Conservation (phyloP, 2,797 vertebrate species). For the Gastrophryne carolinensis region DNA sequence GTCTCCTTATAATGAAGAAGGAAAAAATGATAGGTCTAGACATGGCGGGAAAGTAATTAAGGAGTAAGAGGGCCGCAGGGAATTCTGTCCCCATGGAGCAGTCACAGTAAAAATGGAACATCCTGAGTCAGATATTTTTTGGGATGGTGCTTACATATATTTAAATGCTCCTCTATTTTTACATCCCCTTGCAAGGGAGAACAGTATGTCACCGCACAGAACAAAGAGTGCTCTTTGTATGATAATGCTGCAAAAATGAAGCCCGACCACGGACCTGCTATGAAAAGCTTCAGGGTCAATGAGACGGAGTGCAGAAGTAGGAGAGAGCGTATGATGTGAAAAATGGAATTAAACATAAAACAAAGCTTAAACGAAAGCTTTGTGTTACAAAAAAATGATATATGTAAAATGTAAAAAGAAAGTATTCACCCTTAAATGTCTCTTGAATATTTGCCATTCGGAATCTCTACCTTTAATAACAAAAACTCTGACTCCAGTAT, state of each 20-base stretch:
- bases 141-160: not conserved
- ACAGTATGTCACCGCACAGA: not conserved
- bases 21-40: conserved; percentile 34
- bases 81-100: conserved; percentile 26
- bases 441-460: no score
- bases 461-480: no score
- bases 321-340: not conserved
- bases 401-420: no score
- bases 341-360: not conserved
- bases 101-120: conserved; percentile 30
- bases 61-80: conserved; percentile 36
- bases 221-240: not conserved
- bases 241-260: not conserved
- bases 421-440: no score
- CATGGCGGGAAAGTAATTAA: conserved; percentile 46
- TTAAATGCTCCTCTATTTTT: conserved; percentile 7
- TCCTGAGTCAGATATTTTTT: conserved; percentile 35
- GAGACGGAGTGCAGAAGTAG: not conserved
- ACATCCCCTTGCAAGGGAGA: not conserved
- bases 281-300: not conserved
- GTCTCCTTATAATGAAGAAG: conserved; percentile 33
- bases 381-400: no score
- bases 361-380: no score
- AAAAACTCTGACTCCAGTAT: no score
- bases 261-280: not conserved